Evolutionary conservation across 2,113 vertebrate genomes (phyloP), one percentile per base, ranked within the genome.

Genomic region (Sapayoa aenigma): DNA sequence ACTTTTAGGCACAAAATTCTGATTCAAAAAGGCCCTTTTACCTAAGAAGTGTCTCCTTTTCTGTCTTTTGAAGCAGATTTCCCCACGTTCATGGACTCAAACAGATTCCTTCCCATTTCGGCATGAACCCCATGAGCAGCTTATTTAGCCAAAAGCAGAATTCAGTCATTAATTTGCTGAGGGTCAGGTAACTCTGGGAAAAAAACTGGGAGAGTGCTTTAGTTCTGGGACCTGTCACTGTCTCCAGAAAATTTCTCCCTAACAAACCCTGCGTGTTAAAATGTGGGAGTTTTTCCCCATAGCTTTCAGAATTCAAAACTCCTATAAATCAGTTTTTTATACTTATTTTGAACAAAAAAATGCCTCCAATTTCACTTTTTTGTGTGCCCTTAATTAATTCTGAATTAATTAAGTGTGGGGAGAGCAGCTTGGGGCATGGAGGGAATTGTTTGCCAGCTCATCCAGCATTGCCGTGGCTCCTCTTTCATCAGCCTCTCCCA

Each of bases 361-460:
- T 1, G 0, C 16, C 33, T 59, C 20, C 3, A 39, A 9, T 76
- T 58, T 58, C 31, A 66, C 25, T 6, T 20, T 62, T 84, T 37
- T 67, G 60, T 1, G 0, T 42, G 53, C 8, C 35, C 9, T 9
- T 58, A 11, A 46, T 39, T 75, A 46, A 25, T 60, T 59, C 44
- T 65, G n/a, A 58, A 27, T 12, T 20, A 35, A 46, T 46, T 46
- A 46, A 46, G 20, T 0, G 0, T 7, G 11, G n/a, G 14, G 17
- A 31, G 12, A 8, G 14, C 25, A 74, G 24, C 20, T 3, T 14
- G 50, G 27, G 41, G 7, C 1, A 1, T 0, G 2, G 35, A 23
- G 5, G 8, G 11, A 27, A 6, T 12, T 0, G 2, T n/a, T 65
- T 39, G 8, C 33, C 18, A 20, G 30, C 11, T 3, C 16, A 13